phyloP scores from a whole-genome alignment of 1,140 invertebrate species.

The Yoshiicerus persimilis region DNA sequence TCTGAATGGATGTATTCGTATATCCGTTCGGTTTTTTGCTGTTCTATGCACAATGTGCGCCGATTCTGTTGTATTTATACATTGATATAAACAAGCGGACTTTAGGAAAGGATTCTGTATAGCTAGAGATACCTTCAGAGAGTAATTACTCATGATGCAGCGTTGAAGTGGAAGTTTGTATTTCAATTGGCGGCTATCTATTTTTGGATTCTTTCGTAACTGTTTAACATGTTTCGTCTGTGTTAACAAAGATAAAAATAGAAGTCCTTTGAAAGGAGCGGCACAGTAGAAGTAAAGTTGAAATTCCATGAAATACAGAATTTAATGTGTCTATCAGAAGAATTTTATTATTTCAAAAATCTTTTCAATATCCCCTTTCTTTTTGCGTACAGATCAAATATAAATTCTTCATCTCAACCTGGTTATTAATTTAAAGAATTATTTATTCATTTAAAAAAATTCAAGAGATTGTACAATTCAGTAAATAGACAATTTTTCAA shows the following conservation, averaged over 20 bases:
- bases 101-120: not conserved
- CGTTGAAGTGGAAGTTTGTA: not conserved
- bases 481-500: no score
- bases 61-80: no score
- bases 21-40: not conserved
- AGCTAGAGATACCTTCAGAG: not conserved
- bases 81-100: not conserved
- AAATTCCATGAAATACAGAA: not conserved
- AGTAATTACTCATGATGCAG: not conserved
- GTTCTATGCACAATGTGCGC: not conserved
- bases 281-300: not conserved
- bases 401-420: no score
- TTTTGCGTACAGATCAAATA: no score
- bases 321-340: no score
- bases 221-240: slow-evolving; percentile 9
- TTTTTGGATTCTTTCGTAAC: not conserved
- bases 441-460: no score
- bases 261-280: not conserved
- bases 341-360: no score
- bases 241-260: not conserved
- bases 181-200: slow-evolving; percentile 19
- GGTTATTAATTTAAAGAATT: no score
- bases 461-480: no score
- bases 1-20: not conserved
- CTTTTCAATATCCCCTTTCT: no score